A percentile compares a stretch with the other conserved stretches of the same genome.
phyloP scores from a whole-genome alignment of 2,888 invertebrate genomes.

The Tholera decimalis region DNA sequence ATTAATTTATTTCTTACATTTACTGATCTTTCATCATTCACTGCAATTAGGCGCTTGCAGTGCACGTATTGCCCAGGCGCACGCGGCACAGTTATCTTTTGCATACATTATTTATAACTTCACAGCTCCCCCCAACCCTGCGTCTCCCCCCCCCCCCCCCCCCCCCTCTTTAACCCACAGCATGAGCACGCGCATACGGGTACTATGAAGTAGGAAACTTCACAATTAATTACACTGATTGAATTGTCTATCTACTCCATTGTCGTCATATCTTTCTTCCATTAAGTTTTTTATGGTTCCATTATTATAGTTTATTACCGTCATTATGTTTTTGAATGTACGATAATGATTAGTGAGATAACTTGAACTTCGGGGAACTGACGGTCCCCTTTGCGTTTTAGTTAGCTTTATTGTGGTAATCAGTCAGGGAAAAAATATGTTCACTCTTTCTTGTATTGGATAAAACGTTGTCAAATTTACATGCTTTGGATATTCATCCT shows the following conservation, averaged over 20 bases:
- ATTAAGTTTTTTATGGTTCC: slow-evolving; percentile 69
- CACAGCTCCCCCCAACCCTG: slow-evolving; percentile 63
- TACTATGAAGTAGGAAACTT: slow-evolving; percentile 76
- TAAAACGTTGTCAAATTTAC: slow-evolving; percentile 6
- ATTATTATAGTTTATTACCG: slow-evolving; percentile 65
- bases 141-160: slow-evolving; percentile 23
- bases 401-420: slow-evolving; percentile 34
- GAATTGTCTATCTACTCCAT: slow-evolving; percentile 79
- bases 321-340: slow-evolving; percentile 58
- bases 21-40: slow-evolving; percentile 75
- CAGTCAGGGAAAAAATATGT: slow-evolving; percentile 12
- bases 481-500: not conserved
- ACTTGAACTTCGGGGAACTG: slow-evolving; percentile 47
- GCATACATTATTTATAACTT: slow-evolving; percentile 80
- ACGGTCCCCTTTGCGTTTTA: slow-evolving; percentile 23
- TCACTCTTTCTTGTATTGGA: not conserved
- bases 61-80: slow-evolving; percentile 71
- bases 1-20: slow-evolving; percentile 69
- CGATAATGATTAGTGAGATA: slow-evolving; percentile 56
- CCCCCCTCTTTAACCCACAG: slow-evolving; percentile 45
- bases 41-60: slow-evolving; percentile 64
- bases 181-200: slow-evolving; percentile 77
- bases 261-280: slow-evolving; percentile 73
- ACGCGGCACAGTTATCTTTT: slow-evolving; percentile 80
- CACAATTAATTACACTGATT: slow-evolving; percentile 84